A percentile compares a stretch with the other conserved stretches of the same genome.
These are phyloP conservation scores for Ailurus styani DNA, from an alignment of 2,113 vertebrate species.

Conservation along the genomic window DNA sequence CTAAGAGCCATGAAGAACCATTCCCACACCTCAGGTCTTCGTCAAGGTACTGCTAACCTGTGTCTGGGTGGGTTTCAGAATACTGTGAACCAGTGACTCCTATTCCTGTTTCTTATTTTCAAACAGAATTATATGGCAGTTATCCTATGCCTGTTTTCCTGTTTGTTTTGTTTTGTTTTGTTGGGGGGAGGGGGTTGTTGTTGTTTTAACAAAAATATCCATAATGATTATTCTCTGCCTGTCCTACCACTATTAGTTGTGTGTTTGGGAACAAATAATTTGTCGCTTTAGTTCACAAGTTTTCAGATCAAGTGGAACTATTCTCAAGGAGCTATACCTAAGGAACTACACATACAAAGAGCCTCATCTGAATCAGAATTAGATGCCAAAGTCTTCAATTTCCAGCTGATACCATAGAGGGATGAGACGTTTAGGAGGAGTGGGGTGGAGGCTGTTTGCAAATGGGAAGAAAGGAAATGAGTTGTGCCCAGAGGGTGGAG, in stretches of 20 bases:
- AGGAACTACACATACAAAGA: neutral
- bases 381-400: neutral
- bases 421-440: neutral
- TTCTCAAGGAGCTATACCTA: neutral
- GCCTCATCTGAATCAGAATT: neutral
- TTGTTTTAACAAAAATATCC: neutral
- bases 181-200: fast-evolving
- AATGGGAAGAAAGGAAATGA: neutral
- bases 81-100: neutral
- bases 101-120: neutral
- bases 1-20: neutral
- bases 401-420: neutral
- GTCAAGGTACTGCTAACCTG: neutral
- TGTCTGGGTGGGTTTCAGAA: neutral
- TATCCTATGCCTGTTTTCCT: neutral
- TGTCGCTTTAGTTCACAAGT: neutral
- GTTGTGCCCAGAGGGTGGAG: neutral
- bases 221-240: neutral
- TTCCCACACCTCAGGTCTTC: neutral
- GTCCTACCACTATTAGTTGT: neutral
- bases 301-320: neutral
- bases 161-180: neutral
- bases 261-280: neutral
- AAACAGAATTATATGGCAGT: neutral
- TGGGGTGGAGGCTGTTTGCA: neutral